phyloP scores from a whole-genome alignment of 2,797 vertebrate species.

The Tokudaia muenninki region DNA sequence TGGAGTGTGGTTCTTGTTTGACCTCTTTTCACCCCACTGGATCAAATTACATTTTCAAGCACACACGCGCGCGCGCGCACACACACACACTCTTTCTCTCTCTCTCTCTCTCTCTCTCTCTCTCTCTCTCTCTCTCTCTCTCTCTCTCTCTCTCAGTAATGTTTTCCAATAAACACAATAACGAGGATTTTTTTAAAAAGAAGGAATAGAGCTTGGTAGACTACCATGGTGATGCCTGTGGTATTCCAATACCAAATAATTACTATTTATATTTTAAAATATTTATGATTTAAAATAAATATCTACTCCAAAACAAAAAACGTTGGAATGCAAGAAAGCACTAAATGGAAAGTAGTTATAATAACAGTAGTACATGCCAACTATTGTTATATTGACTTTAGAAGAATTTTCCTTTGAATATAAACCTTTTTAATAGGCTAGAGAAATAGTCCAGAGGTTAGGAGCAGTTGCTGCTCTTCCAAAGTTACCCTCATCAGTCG shows the following conservation, averaged over 20 bases:
- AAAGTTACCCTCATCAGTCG: not conserved
- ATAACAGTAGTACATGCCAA: not conserved
- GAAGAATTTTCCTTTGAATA: conserved; percentile 39
- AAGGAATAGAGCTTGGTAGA: not conserved
- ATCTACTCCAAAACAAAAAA: not conserved
- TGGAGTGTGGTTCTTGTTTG: not conserved
- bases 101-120: not conserved
- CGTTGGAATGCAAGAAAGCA: not conserved
- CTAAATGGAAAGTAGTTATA: not conserved
- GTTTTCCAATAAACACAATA: conserved; percentile 14
- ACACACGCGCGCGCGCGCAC: too few relatives aligned
- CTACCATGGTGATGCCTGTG: not conserved
- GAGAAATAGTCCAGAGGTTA: not conserved
- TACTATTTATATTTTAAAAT: conserved; percentile 34
- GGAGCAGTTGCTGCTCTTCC: not conserved
- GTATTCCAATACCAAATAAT: not conserved
- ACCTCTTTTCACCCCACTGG: not conserved
- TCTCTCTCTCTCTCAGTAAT: not conserved
- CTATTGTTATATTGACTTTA: not conserved
- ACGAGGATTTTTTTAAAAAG: not conserved
- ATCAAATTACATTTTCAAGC: not conserved
- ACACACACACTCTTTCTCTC: too few relatives aligned
- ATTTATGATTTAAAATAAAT: conserved; percentile 25
- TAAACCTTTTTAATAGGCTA: not conserved
- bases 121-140: too few relatives aligned